Percentiles rank a stretch among this genome's conserved stretches.
Evolutionary conservation across 1,140 invertebrate genomes (phyloP).

Genomic region (Antheraea pernyi): DNA sequence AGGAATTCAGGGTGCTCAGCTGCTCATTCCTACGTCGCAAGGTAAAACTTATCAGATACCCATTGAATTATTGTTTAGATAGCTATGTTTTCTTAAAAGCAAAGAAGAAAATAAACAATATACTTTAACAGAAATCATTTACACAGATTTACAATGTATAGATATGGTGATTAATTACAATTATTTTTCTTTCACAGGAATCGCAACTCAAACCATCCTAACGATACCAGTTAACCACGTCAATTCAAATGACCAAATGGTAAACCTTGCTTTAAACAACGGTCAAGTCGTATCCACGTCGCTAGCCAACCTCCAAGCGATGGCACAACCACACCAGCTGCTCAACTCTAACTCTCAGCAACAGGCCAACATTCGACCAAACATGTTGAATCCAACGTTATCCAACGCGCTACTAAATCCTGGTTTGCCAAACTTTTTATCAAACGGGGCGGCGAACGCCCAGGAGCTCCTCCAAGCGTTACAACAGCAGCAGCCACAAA

Average conservation of each 20-base stretch:
- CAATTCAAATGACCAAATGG: slow-evolving; percentile 89
- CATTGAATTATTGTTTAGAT: neutral
- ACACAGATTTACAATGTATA: neutral
- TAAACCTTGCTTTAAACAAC: slow-evolving; percentile 88
- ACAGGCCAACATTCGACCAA: slow-evolving; percentile 77
- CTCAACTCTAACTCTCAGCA: slow-evolving; percentile 70
- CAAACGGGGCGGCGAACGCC: slow-evolving; percentile 83
- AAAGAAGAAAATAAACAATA: no score
- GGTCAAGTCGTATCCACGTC: slow-evolving; percentile 92
- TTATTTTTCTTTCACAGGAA: slow-evolving; percentile 80
- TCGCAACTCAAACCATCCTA: slow-evolving; percentile 95
- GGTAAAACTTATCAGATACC: slow-evolving; percentile 79
- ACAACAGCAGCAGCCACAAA: slow-evolving; percentile 73
- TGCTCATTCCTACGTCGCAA: slow-evolving; percentile 96
- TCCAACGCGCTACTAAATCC: slow-evolving; percentile 81
- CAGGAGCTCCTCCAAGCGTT: slow-evolving; percentile 83
- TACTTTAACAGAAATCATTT: no score
- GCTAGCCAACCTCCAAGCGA: slow-evolving; percentile 88
- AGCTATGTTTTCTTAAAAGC: no score
- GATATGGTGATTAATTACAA: neutral
- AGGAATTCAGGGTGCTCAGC: slow-evolving; percentile 94
- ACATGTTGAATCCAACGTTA: slow-evolving; percentile 77
- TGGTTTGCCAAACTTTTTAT: slow-evolving; percentile 84
- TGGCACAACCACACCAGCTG: slow-evolving; percentile 85
- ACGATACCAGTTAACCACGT: slow-evolving; percentile 94